Evolutionary conservation across 2,113 vertebrate species (phyloP), one percentile per base, ranked within the genome.

Genomic region (Dromaius novaehollandiae): DNA sequence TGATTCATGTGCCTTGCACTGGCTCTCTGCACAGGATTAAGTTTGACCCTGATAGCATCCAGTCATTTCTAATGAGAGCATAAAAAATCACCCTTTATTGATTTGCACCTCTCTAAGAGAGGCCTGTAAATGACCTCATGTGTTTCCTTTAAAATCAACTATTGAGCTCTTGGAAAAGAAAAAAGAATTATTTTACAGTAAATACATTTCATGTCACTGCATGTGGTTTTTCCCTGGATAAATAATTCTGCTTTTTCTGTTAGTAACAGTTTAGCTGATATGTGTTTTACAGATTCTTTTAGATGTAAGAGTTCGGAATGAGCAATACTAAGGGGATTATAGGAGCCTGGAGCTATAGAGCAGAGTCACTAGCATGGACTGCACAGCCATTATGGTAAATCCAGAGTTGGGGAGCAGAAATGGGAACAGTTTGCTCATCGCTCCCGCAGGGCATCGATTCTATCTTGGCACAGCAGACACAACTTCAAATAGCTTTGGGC

Each of bases 271-370:
- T 96, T 84, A 95, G 76, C 69, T 90, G 90, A 75, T 83, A 69
- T 86, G 93, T 95, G 87, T 89, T 97, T 90, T 96, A 96, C 80
- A 95, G 87, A 73, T 92, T 81, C 91, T 93, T 96, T 97, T 93
- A 92, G 95, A 56, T 0, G 1, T 78, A 88, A 13, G 73, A 24
- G 28, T 75, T 94, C 64, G 61, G 95, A 94, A 63, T 91, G 81
- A 87, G 74, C 88, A 91, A 94, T 80, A 38, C 2, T 1, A 56
- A 89, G 75, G 70, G 86, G 82, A 94, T 97, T 96, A 94, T 8
- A 26, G 42, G 78, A 76, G 85, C 84, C 70, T 48, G 71, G 76
- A 82, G 94, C 91, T 73, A 18, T 48, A 20, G 63, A 89, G 55
- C 82, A 86, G 71, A 86, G 93, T 42, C 88, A 51, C 81, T 91